Evolutionary conservation across 2,888 invertebrate genomes (phyloP), one percentile per base, ranked within the genome.

Genomic region (Parthenolecanium corni): DNA sequence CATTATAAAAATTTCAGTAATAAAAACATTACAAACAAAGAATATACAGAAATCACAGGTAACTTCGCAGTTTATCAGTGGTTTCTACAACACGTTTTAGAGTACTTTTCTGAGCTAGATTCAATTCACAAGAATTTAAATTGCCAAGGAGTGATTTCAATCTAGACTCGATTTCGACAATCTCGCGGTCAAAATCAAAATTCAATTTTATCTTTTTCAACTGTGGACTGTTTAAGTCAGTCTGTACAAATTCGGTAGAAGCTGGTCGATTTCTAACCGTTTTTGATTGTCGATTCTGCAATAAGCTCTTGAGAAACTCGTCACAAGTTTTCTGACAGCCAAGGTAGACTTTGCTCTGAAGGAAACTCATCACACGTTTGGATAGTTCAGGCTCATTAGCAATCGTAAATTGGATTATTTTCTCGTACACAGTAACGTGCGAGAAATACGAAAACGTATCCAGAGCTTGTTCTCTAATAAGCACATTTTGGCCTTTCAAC

Each of bases 391-490:
- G 23, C 23, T 61, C 49, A 23, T 61, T 61, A n/a, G 49, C 31
- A 16, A 51, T 46, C 2, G 51, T 61, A 18, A 20, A 9, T 12
- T 18, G 38, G 38, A 61, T 51, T 21, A 61, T 38, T 14, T n/a
- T 24, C 23, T 51, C 49, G 20, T 61, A 51, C 31, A 16, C 51
- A 14, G 61, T 61, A 21, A 51, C 40, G 12, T 61, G 61, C 1
- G 61, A 61, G 23, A 61, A 61, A 47, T 49, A 38, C 9, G 61
- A 38, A 23, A 61, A 61, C 12, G 23, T 14, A 21, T 61, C 61
- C 14, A 61, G n/a, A 5, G 38, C 31, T n/a, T 18, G 24, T 24
- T 61, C 49, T 18, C 40, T n/a, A 3, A 61, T 23, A 47, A 61
- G 1, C 2, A 49, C 21, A 46, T 51, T 14, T 16, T 20, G 21